Evolutionary conservation across 2,113 vertebrate genomes (phyloP).

Genomic region (Pelvicachromis taeniatus): DNA sequence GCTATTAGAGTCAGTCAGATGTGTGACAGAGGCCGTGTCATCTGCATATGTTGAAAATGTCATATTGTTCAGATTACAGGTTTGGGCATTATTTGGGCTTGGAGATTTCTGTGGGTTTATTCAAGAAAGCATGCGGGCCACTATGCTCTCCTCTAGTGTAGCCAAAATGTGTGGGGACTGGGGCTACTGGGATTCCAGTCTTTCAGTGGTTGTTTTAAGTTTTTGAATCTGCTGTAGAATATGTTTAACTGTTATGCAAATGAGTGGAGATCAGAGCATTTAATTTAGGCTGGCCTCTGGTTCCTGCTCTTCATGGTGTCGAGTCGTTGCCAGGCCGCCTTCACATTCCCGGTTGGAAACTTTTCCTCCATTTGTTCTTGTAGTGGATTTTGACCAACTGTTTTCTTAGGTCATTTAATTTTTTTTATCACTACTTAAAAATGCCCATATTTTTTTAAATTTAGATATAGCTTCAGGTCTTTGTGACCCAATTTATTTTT

Average conservation of each 20-base stretch:
- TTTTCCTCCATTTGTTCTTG: background rate
- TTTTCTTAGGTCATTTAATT: background rate
- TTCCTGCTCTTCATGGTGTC: background rate
- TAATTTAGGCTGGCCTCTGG: background rate
- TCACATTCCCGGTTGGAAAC: background rate
- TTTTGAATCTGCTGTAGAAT: too few relatives aligned
- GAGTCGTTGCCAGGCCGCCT: background rate
- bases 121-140: fast-evolving
- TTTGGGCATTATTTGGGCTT: too few relatives aligned
- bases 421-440: background rate
- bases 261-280: too few relatives aligned
- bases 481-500: background rate
- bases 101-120: background rate
- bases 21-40: fast-evolving
- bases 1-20: background rate
- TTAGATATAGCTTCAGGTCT: background rate
- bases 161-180: too few relatives aligned
- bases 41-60: background rate
- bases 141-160: too few relatives aligned
- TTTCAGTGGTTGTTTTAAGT: too few relatives aligned
- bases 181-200: too few relatives aligned
- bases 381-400: background rate
- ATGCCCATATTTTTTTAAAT: fast-evolving
- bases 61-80: background rate
- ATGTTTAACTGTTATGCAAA: too few relatives aligned